Evolutionary conservation across 2,113 vertebrate genomes (phyloP).

Genomic region (Paradisaea rubra): DNA sequence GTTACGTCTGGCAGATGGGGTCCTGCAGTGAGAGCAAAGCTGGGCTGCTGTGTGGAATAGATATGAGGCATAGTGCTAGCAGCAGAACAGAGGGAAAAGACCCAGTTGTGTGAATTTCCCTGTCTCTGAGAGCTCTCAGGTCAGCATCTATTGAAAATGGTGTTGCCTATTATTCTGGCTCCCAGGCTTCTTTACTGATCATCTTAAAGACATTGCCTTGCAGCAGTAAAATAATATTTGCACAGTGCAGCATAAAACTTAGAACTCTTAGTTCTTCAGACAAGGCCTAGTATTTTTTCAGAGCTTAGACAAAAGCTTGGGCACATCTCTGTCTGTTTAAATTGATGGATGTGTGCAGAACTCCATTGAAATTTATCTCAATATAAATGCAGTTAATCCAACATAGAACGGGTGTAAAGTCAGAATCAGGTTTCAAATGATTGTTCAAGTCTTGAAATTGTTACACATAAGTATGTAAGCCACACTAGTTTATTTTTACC

Average conservation of each 20-base stretch:
- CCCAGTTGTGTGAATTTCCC: not conserved
- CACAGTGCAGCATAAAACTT: not conserved
- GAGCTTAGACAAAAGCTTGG: not conserved
- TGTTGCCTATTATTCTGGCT: not conserved
- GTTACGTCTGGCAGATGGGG: not conserved
- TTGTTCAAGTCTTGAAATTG: not conserved
- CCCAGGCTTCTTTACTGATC: not conserved
- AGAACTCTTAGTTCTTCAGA: not conserved
- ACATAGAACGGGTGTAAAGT: not conserved
- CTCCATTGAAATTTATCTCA: not conserved
- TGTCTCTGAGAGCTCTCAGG: not conserved
- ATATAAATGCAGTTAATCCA: not conserved
- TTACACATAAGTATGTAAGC: not conserved
- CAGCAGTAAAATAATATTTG: constrained; percentile 14
- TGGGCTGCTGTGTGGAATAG: not conserved
- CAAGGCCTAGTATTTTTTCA: not conserved
- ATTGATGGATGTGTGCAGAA: not conserved
- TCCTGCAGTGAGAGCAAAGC: not conserved
- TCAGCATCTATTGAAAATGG: not conserved
- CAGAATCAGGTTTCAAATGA: not conserved
- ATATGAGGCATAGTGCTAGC: not conserved
- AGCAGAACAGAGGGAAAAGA: not conserved
- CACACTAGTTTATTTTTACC: not conserved
- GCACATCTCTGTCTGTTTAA: not conserved
- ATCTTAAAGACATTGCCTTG: not conserved